Evolutionary conservation across 2,113 vertebrate genomes (phyloP), one percentile per base, ranked within the genome.

Genomic region (Micronycteris hirsuta): DNA sequence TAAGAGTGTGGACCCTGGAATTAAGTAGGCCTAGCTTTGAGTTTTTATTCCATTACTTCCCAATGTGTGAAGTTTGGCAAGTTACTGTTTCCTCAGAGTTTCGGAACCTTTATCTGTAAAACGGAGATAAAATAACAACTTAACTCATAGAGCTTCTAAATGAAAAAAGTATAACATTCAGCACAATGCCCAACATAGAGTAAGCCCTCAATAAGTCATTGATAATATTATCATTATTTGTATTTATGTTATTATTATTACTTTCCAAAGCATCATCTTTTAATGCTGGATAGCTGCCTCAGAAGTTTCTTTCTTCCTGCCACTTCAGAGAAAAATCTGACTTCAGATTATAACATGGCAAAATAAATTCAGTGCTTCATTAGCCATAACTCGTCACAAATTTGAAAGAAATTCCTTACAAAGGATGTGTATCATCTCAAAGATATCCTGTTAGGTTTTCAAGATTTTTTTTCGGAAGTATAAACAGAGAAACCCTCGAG

Each of bases 401-500:
- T 73, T 76, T 86, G 77, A 61, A 84, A 52, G 17, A 76, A 87
- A 88, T 61, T 68, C 7, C 28, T 78, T 84, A 7, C 2, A 91
- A 95, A 93, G 13, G 9, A 86, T 43, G 15, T 88, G 26, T 31
- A 71, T 77, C 77, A 86, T 78, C 56, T 96, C 47, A 45, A 17
- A 41, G 31, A 78, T 61, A 93, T 3, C 3, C 17, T 63, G 10
- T 93, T 71, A 81, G 41, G 2, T 85, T 92, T 90, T 86, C 19
- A 85, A 90, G 52, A 45, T 33, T 43, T 68, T 24, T 49, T 90
- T 93, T 93, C 58, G 73, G 93, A 83, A 61, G 5, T 10, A 7
- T 24, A 63, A 94, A 80, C 2, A 83, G 8, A 96, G 70, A 97
- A 95, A 97, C 36, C 49, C 58, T 95, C 82, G 91, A 96, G 97